These are phyloP conservation scores for Lophochroa leadbeateri DNA, from an alignment of 2,113 vertebrate species.

Conservation along the genomic window DNA sequence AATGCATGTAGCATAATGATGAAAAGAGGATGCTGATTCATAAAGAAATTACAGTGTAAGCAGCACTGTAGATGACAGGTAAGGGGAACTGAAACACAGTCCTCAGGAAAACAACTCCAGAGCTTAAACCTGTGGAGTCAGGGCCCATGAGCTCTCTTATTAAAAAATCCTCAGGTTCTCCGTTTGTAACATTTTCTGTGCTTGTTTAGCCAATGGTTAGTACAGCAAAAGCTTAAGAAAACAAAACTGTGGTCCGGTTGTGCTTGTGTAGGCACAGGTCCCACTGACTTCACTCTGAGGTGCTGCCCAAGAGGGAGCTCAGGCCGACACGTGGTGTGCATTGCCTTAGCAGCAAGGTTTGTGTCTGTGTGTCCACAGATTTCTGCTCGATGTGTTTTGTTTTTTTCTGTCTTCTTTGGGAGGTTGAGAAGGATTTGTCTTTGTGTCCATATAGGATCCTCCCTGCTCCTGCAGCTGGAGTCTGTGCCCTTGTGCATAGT, in stretches of 20 bases:
- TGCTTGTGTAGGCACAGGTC: slow-evolving; percentile 19
- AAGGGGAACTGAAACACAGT: neutral
- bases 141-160: neutral
- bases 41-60: neutral
- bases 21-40: neutral
- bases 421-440: neutral
- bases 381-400: neutral
- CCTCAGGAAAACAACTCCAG: neutral
- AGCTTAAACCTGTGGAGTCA: neutral
- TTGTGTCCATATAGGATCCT: neutral
- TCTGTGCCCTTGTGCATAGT: neutral
- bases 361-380: neutral
- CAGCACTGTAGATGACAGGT: neutral
- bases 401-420: neutral
- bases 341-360: neutral
- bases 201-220: neutral
- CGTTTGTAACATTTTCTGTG: neutral
- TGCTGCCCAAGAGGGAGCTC: neutral
- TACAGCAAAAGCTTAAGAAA: neutral
- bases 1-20: neutral
- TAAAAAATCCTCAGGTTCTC: neutral
- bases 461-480: neutral
- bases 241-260: neutral
- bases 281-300: slow-evolving; percentile 18
- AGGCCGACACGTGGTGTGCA: neutral